Base-by-base conservation (phyloP, 2,113 vertebrate species). In the Atherinomorus stipes region DNA sequence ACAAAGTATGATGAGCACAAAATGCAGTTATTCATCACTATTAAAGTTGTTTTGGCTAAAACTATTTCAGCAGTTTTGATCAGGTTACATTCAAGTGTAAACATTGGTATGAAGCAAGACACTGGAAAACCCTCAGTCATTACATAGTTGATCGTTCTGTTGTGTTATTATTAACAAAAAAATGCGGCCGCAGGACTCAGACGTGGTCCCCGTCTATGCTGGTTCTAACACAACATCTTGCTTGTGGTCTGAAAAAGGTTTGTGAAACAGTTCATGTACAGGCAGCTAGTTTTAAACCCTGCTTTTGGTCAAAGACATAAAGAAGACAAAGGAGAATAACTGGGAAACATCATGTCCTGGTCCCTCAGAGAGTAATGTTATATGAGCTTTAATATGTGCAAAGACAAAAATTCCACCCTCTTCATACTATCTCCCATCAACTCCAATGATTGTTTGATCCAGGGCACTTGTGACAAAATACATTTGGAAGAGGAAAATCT, bases 51-150 rank as follows among this genome's bases (percentile, higher is more conserved):
- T 91, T 91, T 78, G 85, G 83, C 84, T 80, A 84, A 88, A 81
- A 61, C 11, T 68, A 53, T 49, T 63, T 73, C 34, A 85, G 81
- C 84, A 88, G 85, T 78, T 91, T 51, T 71, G 76, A 88, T 88
- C 79, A 72, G 81, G 83, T 86, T 92, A 93, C 93, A 93, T 93
- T 93, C 93, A 89, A 87, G 56, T 92, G 90, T 94, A 92, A 94
- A 94, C 93, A 86, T 81, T 78, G 86, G 78, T 75, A 85, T 81
- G 88, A 93, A 87, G 88, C 89, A 85, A 90, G 84, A 89, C 88
- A 82, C n/a, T 59, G 80, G 83, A 69, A 76, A 74, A 75, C 80
- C 56, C 42, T 73, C 40, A 65, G 58, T 71, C 34, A 53, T 69
- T 47, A 74, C 70, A 65, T 50, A 7, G 18, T 76, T 44, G 28